Evolutionary conservation across 2,113 vertebrate genomes (phyloP), one percentile per base, ranked within the genome.

Genomic region (Erpornis zantholeuca): DNA sequence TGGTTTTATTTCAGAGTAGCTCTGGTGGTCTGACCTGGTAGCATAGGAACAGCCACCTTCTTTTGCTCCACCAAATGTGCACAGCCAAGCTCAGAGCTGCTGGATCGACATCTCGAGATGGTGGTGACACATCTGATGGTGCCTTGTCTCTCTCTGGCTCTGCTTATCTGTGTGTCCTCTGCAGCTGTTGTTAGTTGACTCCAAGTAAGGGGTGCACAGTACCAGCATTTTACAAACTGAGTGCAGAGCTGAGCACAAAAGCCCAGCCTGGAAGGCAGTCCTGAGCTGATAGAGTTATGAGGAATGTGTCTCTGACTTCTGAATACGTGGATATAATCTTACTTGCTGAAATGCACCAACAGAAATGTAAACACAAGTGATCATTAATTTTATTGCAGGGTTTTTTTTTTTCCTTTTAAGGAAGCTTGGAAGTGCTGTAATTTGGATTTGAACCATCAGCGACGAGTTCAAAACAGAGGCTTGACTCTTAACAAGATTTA

Each of bases 321-420:
- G 82, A 81, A 52, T 66, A 60, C 1, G 18, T 47, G 82, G 60
- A 28, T 75, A 23, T 90, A 91, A 81, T 91, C 83, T 94, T 56
- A 80, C 78, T 95, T 90, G 86, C 68, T 88, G 93, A 95, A 96
- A 90, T 92, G 86, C 76, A 95, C 60, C 86, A 88, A 86, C 65
- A 95, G 69, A 93, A 96, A 91, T 70, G 75, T 95, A 97, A 97
- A 94, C 89, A 91, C 57, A 38, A 84, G n/a, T 19, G 13, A 60
- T 79, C 85, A 71, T 96, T 90, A 86, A 87, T 95, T 94, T 94
- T 92, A 88, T 63, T 90, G 64, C 63, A 73, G 38, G 0, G 0
- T 2, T 57, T 68, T 93, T 88, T 88, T 86, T 77, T 45, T 4
- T 0, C 92, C 94, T 96, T 94, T 91, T 88, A 94, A 96, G 93